Base-by-base conservation (phyloP, 2,797 vertebrate species). In the Siniperca obscura region DNA sequence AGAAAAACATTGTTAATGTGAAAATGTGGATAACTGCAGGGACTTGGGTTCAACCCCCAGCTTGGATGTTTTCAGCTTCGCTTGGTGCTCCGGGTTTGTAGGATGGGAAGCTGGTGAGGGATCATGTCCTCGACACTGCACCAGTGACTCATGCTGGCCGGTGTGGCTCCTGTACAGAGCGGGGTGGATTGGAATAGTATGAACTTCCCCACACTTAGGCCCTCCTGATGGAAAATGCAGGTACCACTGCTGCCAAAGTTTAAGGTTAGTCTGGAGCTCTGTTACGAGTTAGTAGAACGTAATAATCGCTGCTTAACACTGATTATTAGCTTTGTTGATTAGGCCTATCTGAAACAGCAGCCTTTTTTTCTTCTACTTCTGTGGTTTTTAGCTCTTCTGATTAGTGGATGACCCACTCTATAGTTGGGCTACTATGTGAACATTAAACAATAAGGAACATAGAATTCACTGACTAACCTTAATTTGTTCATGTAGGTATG, bases 11-110 rank as follows among this genome's bases (percentile, higher is more conserved):
- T 67, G 16, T 17, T 69, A 42, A 60, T 30, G 30, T 75, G 53
- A 71, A 78, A 25, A 73, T 76, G 44, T 57, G 72, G 13, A 60
- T 72, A 73, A 80, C 59, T 50, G 46, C 27, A 67, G 48, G 50
- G 50, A 70, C 67, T 52, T 9, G 0, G 42, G 30, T 42, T 76
- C 44, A 25, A 2, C 27, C 30, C 17, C 60, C 36, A 34, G 42
- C 38, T 52, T 8, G 6, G 34, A 1, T 22, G n/a, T 25, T n/a
- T 60, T 16, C 53, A 66, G 44, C 8, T 22, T 19, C 16, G 27
- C n/a, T 19, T 11, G 19, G 17, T 48, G 40, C 53, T 59, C 27
- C 7, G 16, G 21, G n/a, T 75, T 56, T 72, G 53, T 9, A 48
- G 14, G 74, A 59, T 66, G 14, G 44, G 57, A 50, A 42, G 66